Base-by-base conservation (phyloP, 92 coral and sea anemone genomes). In the Zoanthus solanderi region DNA sequence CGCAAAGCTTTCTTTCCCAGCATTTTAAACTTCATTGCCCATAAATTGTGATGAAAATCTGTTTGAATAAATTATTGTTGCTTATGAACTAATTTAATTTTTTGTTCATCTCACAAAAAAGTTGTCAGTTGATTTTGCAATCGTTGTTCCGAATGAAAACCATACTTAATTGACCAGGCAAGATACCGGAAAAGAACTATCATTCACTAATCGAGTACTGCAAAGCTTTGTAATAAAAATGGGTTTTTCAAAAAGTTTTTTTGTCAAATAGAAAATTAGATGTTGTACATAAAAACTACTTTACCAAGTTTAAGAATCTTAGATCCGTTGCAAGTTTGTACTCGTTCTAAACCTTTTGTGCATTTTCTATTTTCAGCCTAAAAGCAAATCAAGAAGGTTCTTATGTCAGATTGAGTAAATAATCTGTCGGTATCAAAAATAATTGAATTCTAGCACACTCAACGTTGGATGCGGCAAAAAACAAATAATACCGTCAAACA, bases 291-390 rank as follows among this genome's bases (percentile, higher is more conserved):
- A 17, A 18, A 58, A 54, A 3, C n/a, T 14, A 58, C n/a, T 58
- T 2, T 13, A 16, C 58, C 48, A 44, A 78, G 54, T 14, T 48
- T 31, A 58, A 37, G 42, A 37, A 37, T 4, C 42, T 0, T 37
- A 37, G 42, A 37, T 37, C 42, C 42, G 42, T 37, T 37, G 42
- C 42, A 81, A 81, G 47, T 66, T 66, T 81, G 42, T 45, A 12
- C 17, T 23, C 18, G 34, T 53, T 81, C 45, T 13, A 32, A 31
- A 7, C 54, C 44, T 80, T 80, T 81, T 85, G 48, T 46, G 61
- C 71, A 54, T 80, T 87, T 93, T 74, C 98, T 94, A 93, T 94
- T 94, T 94, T 79, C 83, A 91, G 89, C 94, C 42, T 18, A 71
- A 69, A 79, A 28, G 12, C 79, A 93, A 90, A 76, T 67, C 79